Conservation (phyloP, 37 sponge, comb jelly and placozoan species). For the Geodia barretti region DNA sequence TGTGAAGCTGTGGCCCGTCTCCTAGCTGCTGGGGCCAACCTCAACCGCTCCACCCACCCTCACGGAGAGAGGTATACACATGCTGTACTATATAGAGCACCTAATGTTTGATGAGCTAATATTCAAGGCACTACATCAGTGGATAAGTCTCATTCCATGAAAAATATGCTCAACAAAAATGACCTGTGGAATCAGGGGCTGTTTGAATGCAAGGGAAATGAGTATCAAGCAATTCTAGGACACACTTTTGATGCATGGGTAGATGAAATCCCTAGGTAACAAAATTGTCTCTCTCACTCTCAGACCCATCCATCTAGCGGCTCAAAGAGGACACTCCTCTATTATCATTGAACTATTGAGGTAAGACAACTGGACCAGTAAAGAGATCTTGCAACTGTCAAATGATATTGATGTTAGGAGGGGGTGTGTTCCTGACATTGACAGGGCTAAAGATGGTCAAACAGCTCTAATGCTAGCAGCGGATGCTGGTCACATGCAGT, state of each 20-base stretch:
- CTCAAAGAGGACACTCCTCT: slow-evolving; percentile 20
- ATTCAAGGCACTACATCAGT: too few species aligned
- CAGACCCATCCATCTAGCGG: slow-evolving; percentile 59
- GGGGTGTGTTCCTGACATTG: slow-evolving; percentile 25
- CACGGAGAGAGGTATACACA: background rate
- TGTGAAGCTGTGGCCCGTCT: slow-evolving; percentile 15
- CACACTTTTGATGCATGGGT: too few species aligned
- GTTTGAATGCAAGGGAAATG: too few species aligned
- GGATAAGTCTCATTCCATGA: too few species aligned
- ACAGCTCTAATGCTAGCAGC: slow-evolving; percentile 65
- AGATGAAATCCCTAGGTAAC: too few species aligned
- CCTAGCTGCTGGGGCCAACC: slow-evolving; percentile 37
- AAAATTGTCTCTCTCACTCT: background rate
- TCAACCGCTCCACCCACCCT: background rate
- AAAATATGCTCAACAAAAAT: too few species aligned
- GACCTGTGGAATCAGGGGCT: too few species aligned
- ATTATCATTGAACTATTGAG: slow-evolving; percentile 18
- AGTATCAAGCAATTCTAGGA: too few species aligned
- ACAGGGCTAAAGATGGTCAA: slow-evolving; percentile 29
- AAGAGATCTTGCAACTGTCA: background rate
- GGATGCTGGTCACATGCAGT: slow-evolving; percentile 35
- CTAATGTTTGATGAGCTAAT: too few species aligned
- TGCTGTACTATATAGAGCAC: too few species aligned
- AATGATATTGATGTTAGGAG: background rate
- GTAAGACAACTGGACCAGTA: background rate